Evolutionary conservation across 92 coral and sea anemone species (phyloP).

Genomic region (Palythoa grandis): DNA sequence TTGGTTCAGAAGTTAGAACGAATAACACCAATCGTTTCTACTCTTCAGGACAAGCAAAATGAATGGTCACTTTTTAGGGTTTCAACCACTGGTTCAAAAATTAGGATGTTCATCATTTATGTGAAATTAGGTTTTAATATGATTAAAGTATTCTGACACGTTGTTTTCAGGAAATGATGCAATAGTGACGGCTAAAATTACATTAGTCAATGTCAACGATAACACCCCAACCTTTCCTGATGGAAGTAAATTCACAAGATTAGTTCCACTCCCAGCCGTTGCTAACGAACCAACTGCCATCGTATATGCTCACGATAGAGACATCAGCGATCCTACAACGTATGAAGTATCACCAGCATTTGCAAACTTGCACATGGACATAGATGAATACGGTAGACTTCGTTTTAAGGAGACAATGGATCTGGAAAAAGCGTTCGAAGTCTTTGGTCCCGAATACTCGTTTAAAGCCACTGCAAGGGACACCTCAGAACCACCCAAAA

Average conservation of each 20-base stretch:
- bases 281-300: constrained; percentile 60
- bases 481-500: constrained; percentile 64
- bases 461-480: constrained; percentile 71
- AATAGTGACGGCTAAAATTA: constrained; percentile 55
- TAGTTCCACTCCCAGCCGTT: constrained; percentile 54
- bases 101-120: too few species aligned
- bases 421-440: constrained; percentile 35
- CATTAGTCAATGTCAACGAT: constrained; percentile 71
- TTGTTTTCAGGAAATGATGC: constrained; percentile 45
- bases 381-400: constrained; percentile 67
- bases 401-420: constrained; percentile 54
- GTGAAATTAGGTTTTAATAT: too few species aligned
- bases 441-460: constrained; percentile 41
- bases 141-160: neutral
- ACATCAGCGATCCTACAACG: constrained; percentile 56
- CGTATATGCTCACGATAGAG: constrained; percentile 70
- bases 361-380: constrained; percentile 38
- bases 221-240: constrained; percentile 69
- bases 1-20: too few species aligned
- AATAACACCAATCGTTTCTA: too few species aligned
- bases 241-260: constrained; percentile 44
- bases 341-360: constrained; percentile 64
- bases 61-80: too few species aligned
- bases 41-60: too few species aligned
- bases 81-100: too few species aligned